Conservation (phyloP, 2,888 invertebrate genomes). For the Lepeophtheirus nordmannii region DNA sequence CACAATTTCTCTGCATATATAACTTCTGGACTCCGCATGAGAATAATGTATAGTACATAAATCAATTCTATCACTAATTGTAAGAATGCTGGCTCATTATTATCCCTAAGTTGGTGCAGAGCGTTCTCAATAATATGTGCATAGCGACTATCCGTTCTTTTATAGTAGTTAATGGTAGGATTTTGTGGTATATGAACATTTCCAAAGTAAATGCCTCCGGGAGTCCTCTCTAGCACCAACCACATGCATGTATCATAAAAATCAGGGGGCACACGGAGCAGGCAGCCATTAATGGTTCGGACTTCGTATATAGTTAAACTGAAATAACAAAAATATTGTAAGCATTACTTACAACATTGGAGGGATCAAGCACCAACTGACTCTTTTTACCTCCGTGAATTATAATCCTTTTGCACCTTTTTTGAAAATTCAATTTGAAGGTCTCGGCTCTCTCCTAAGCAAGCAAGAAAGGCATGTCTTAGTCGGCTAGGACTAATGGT, state of each 20-base stretch:
- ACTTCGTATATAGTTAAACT: slow-evolving; percentile 67
- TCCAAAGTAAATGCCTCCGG: slow-evolving; percentile 71
- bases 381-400: neutral
- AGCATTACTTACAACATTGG: no score
- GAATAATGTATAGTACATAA: no score
- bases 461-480: neutral
- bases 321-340: slow-evolving; percentile 26
- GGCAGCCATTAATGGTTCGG: slow-evolving; percentile 80
- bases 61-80: no score
- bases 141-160: neutral
- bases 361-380: slow-evolving; percentile 9
- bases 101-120: no score
- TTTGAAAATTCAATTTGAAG: neutral
- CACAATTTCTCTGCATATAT: no score
- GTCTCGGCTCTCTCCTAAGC: neutral
- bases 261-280: slow-evolving; percentile 81
- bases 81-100: no score
- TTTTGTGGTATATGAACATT: slow-evolving; percentile 74
- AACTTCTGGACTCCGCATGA: no score
- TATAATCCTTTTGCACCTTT: neutral
- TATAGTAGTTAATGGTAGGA: slow-evolving; percentile 90
- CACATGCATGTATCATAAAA: slow-evolving; percentile 84
- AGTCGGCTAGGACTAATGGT: neutral
- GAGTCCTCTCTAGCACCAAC: slow-evolving; percentile 77
- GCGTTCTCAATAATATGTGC: no score